Conservation (phyloP, 2,888 invertebrate species). For the Amphipoea oculea region DNA sequence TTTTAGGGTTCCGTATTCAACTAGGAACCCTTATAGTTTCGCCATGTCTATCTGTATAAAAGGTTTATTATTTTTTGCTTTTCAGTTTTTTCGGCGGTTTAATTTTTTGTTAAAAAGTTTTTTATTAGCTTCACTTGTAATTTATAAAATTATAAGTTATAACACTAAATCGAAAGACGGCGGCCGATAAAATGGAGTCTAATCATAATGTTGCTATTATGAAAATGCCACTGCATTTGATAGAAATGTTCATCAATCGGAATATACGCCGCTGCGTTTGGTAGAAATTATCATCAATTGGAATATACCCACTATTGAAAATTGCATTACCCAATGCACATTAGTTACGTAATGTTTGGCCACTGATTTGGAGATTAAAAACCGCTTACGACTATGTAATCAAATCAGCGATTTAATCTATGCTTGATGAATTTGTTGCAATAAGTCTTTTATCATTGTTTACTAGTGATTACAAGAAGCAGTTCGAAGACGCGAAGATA, state of each 20-base stretch:
- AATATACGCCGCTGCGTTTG: not conserved
- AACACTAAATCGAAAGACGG: not conserved
- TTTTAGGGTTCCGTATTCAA: too few relatives aligned
- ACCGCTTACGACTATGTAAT: conserved; percentile 15
- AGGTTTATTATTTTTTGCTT: too few relatives aligned
- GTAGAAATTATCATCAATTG: not conserved
- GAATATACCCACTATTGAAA: too few relatives aligned
- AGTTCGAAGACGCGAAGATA: conserved; percentile 94
- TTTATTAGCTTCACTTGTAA: not conserved
- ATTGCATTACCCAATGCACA: too few relatives aligned
- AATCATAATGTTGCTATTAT: not conserved
- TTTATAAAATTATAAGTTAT: not conserved
- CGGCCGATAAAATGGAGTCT: not conserved
- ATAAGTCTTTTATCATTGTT: conserved; percentile 41
- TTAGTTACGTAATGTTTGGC: conserved; percentile 8
- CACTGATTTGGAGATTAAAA: conserved; percentile 49
- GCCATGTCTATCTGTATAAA: too few relatives aligned
- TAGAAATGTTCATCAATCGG: not conserved
- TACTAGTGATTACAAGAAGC: conserved; percentile 92
- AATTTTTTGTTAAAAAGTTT: too few relatives aligned
- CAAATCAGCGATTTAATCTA: conserved; percentile 39
- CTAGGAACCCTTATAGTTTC: too few relatives aligned
- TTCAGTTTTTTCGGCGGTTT: too few relatives aligned
- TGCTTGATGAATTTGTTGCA: conserved; percentile 29
- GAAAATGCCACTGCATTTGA: not conserved